Conservation (phyloP, 2,113 vertebrate genomes). For the Marmota flaviventris region DNA sequence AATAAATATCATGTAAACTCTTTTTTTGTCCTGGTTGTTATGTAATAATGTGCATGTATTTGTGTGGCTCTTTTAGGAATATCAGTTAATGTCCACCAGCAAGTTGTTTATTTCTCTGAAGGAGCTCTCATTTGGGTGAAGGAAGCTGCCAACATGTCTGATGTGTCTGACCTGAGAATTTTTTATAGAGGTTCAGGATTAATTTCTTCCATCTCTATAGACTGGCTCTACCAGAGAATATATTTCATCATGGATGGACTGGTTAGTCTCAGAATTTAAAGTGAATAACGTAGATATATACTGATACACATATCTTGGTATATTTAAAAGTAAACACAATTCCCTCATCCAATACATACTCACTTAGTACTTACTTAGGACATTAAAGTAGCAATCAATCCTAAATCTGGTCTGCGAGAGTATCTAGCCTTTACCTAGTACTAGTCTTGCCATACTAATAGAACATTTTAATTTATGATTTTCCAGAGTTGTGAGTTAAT, state of each 20-base stretch:
- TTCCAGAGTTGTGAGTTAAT: constrained; percentile 12
- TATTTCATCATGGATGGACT: constrained; percentile 89
- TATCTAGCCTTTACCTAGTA: not conserved
- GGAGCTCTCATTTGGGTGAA: constrained; percentile 89
- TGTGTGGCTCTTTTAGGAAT: constrained; percentile 83
- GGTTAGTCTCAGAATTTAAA: constrained; percentile 83
- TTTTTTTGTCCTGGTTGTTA: not conserved
- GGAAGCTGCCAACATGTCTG: constrained; percentile 83
- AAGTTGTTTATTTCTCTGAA: constrained; percentile 89
- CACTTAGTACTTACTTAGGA: not conserved
- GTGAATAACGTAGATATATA: not conserved
- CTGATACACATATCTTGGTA: constrained; percentile 5
- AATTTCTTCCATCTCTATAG: constrained; percentile 88
- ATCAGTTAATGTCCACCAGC: constrained; percentile 84
- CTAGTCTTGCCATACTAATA: not conserved
- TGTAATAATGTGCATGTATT: not conserved
- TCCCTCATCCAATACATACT: not conserved
- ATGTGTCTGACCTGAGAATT: constrained; percentile 84
- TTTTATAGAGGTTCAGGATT: constrained; percentile 85
- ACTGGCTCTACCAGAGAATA: constrained; percentile 90
- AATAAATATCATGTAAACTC: not conserved
- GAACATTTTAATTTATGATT: not conserved
- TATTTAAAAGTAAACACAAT: not conserved
- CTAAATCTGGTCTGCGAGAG: not conserved
- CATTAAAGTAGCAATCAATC: not conserved